Base-by-base conservation (phyloP, 2,113 vertebrate genomes). In the Lutjanus erythropterus region DNA sequence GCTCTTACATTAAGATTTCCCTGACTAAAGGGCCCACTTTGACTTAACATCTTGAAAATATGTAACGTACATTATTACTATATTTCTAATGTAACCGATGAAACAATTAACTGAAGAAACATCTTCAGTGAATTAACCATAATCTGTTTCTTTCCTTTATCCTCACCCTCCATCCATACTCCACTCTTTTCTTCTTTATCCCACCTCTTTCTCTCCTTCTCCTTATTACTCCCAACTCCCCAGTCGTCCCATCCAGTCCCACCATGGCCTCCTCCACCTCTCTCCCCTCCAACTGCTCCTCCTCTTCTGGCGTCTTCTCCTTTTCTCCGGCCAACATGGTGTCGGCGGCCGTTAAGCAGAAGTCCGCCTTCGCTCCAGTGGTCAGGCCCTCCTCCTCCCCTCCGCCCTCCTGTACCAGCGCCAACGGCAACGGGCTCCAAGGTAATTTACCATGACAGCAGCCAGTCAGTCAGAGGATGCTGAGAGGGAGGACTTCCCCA, bases 271-370 rank as follows among this genome's bases (percentile, higher is more conserved):
- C 98, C 70, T 97, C 98, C 93, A 98, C 98, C 88, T 98, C 97
- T 87, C 96, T 99, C 75, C 97, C 97, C 70, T 98, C 98, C 88
- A 99, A 98, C 94, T 99, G 98, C 95, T 98, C 97, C 94, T 97
- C 97, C 86, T 98, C 98, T 80, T 98, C 98, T 21, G 97, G 98
- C 83, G 97, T 99, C 89, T 99, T 99, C 94, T 99, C 98, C 94
- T 99, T 99, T 95, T 99, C 98, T 89, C 98, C 98, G 91, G 98
- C 98, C 94, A 99, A 99, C 95, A 99, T 99, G 98, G 98, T 99
- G 88, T 99, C 98, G 3, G 97, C 97, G 5, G 98, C 98, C 1
- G 98, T 99, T 89, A 99, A 99, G 86, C 98, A 99, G 96, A 99
- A 99, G 96, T 99, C 98, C 3, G 98, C 98, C 71, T 99, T 99